Evolutionary conservation across 2,113 vertebrate genomes (phyloP).

Genomic region (Ciconia stormi): DNA sequence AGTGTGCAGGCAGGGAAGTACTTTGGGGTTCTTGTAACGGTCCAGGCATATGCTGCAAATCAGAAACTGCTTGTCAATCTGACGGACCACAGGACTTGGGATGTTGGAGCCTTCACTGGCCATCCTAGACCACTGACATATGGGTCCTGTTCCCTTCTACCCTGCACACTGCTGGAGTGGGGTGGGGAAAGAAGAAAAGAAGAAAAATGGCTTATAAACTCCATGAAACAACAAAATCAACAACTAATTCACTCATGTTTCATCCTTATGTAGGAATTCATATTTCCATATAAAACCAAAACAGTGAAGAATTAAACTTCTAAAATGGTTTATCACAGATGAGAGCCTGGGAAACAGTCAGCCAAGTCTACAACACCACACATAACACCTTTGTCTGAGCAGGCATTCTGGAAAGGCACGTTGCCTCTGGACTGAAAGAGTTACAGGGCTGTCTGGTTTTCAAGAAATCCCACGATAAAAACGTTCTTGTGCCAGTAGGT

Average conservation of each 20-base stretch:
- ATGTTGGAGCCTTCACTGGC: slow-evolving; percentile 93
- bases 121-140: slow-evolving; percentile 94
- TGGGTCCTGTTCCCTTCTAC: slow-evolving; percentile 81
- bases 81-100: slow-evolving; percentile 94
- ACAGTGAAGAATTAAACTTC: background rate
- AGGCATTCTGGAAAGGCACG: background rate
- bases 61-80: slow-evolving; percentile 99
- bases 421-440: background rate
- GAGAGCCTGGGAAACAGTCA: background rate
- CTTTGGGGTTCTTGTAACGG: slow-evolving; percentile 97
- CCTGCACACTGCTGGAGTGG: slow-evolving; percentile 78
- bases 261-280: background rate
- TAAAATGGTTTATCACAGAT: background rate
- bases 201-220: background rate
- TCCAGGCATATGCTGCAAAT: slow-evolving; percentile 99
- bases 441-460: background rate
- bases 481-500: accelerated
- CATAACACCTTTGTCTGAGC: background rate
- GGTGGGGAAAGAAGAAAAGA: background rate
- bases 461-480: background rate
- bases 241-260: background rate
- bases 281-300: background rate
- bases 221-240: background rate
- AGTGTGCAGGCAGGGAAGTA: slow-evolving; percentile 96
- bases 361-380: background rate